A percentile compares a stretch with the other conserved stretches of the same genome.
Evolutionary conservation across 1,140 invertebrate genomes (phyloP).

Genomic region (Platyscapa corneri): DNA sequence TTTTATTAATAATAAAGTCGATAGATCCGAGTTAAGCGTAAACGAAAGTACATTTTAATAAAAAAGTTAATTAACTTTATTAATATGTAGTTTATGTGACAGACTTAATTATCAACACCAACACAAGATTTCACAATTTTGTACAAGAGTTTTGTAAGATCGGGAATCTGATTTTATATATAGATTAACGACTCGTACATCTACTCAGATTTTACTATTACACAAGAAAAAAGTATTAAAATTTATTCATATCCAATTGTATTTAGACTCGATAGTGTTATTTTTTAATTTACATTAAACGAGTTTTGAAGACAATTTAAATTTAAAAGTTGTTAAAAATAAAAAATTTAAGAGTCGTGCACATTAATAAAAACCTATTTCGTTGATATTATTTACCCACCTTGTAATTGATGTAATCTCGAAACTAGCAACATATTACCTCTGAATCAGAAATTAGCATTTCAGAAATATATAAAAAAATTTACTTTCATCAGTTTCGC

Average conservation of each 20-base stretch:
- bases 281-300: too few relatives aligned
- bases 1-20: not conserved
- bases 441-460: too few relatives aligned
- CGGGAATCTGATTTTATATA: not conserved
- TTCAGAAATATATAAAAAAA: too few relatives aligned
- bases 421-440: too few relatives aligned
- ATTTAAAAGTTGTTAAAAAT: too few relatives aligned
- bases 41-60: not conserved
- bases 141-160: not conserved
- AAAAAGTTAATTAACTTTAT: not conserved
- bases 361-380: too few relatives aligned
- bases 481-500: too few relatives aligned
- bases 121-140: not conserved
- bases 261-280: not conserved
- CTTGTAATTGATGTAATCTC: too few relatives aligned
- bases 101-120: not conserved
- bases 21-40: not conserved
- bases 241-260: not conserved
- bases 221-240: not conserved
- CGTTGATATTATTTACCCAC: too few relatives aligned
- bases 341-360: too few relatives aligned
- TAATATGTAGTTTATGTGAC: not conserved
- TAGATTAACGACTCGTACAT: not conserved
- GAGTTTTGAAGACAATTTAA: too few relatives aligned
- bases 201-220: not conserved